phyloP scores from a whole-genome alignment of 2,113 vertebrate species.

The Eurystomus gularis region DNA sequence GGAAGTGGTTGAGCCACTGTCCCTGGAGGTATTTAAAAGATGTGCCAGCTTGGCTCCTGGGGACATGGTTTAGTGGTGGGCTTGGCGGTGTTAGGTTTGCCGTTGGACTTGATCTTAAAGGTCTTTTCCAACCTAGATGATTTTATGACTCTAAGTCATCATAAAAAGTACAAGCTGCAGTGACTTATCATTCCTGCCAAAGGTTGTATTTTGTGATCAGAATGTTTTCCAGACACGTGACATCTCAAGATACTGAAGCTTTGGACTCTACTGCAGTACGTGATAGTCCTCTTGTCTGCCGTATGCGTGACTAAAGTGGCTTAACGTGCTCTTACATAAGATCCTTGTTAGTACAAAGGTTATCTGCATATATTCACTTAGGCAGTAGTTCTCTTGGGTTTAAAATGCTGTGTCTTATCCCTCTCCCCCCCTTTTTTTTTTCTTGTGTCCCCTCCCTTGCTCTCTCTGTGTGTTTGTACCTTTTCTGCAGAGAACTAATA shows the following conservation, averaged over 20 bases:
- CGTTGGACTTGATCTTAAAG: not conserved
- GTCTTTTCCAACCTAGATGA: not conserved
- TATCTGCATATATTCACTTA: not conserved
- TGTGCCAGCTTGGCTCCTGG: fast-evolving
- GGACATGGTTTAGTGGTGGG: not conserved
- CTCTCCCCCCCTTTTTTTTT: not conserved
- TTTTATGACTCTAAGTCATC: not conserved
- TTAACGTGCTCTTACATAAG: not conserved
- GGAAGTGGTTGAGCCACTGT: not conserved
- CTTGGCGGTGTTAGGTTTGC: not conserved
- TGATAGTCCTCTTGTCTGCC: not conserved
- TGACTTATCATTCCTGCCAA: not conserved
- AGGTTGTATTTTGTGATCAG: not conserved
- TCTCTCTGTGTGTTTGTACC: not conserved
- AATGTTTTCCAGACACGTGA: not conserved
- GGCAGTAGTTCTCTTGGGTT: not conserved
- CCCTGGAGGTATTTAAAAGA: not conserved
- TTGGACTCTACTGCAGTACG: not conserved
- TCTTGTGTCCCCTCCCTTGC: not conserved
- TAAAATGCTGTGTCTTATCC: not conserved
- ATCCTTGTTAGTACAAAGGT: not conserved
- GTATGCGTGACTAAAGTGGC: not conserved
- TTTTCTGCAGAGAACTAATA: not conserved
- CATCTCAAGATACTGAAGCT: not conserved
- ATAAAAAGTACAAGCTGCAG: not conserved